Conservation (phyloP, 2,888 invertebrate genomes). For the Sisyra nigra region DNA sequence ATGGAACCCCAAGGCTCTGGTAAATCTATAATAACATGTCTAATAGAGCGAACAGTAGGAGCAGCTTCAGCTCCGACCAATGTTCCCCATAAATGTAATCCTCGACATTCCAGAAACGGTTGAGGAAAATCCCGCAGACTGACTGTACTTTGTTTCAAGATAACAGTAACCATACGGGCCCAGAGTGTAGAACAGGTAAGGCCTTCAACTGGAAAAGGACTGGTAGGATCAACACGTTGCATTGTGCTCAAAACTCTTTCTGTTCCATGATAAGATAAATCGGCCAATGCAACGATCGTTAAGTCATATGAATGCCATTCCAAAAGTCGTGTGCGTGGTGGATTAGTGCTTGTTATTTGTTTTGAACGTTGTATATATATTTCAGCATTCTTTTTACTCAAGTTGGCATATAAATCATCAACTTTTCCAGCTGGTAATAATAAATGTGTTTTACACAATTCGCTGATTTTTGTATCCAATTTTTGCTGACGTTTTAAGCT, state of each 20-base stretch:
- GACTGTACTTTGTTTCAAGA: constrained; percentile 74
- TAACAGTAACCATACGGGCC: constrained; percentile 75
- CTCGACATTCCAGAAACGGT: constrained; percentile 70
- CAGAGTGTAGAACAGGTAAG: constrained; percentile 82
- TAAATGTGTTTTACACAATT: constrained; percentile 67
- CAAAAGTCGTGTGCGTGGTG: constrained; percentile 60
- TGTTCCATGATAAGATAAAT: constrained; percentile 70
- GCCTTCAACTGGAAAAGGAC: constrained; percentile 83
- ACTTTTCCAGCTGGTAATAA: constrained; percentile 72
- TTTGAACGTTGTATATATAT: constrained; percentile 87
- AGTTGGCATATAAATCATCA: constrained; percentile 77
- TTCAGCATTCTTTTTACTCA: constrained; percentile 83
- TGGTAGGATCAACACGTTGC: constrained; percentile 71
- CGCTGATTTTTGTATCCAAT: constrained; percentile 73
- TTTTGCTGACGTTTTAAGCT: constrained; percentile 77
- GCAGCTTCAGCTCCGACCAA: constrained; percentile 80
- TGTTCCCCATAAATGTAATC: constrained; percentile 77
- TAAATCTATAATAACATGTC: constrained; percentile 62
- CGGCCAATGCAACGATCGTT: constrained; percentile 56
- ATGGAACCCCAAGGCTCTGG: constrained; percentile 73
- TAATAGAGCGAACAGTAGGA: constrained; percentile 54
- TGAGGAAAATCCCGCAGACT: constrained; percentile 90
- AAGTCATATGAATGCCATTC: constrained; percentile 71
- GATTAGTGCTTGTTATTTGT: constrained; percentile 40
- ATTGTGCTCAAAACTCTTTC: constrained; percentile 57